Percentiles rank a stretch among this genome's conserved stretches.
phyloP scores from a whole-genome alignment of 2,888 invertebrate species.

The Sussaba pulchella region DNA sequence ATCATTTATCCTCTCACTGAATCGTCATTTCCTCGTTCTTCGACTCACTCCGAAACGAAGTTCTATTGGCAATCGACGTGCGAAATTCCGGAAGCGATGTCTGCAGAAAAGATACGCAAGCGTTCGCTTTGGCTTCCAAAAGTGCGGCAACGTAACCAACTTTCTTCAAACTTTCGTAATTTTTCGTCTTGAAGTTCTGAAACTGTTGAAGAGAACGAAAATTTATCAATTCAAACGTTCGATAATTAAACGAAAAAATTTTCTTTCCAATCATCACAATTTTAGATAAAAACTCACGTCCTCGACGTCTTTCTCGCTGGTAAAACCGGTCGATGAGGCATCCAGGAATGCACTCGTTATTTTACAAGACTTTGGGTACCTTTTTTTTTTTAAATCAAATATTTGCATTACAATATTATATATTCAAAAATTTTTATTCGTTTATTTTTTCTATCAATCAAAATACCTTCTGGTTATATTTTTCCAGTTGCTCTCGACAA shows the following conservation, averaged over 20 bases:
- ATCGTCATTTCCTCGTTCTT: background rate
- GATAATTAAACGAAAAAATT: constrained; percentile 5
- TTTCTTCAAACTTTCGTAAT: constrained; percentile 76
- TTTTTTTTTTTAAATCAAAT: constrained; percentile 68
- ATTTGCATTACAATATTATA: no score
- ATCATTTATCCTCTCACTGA: background rate
- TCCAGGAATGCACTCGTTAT: constrained; percentile 75
- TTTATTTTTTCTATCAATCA: background rate
- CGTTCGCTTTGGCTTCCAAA: constrained; percentile 77
- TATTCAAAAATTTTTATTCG: no score
- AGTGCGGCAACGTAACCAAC: constrained; percentile 75
- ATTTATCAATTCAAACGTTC: background rate
- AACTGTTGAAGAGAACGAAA: constrained; percentile 71
- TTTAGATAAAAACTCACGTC: constrained; percentile 72
- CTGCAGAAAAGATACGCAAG: constrained; percentile 75
- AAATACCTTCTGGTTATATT: constrained; percentile 75
- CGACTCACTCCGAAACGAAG: constrained; percentile 12
- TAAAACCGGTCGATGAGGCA: constrained; percentile 75
- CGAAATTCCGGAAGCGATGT: constrained; percentile 73
- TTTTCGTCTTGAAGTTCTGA: constrained; percentile 74
- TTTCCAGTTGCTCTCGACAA: constrained; percentile 77
- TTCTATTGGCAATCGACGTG: constrained; percentile 54
- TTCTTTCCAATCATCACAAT: background rate
- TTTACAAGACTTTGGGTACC: constrained; percentile 75
- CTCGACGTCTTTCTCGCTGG: constrained; percentile 75